These are phyloP conservation scores for Heliothis subflexa DNA, from an alignment of 1,140 invertebrate species.

Conservation along the genomic window DNA sequence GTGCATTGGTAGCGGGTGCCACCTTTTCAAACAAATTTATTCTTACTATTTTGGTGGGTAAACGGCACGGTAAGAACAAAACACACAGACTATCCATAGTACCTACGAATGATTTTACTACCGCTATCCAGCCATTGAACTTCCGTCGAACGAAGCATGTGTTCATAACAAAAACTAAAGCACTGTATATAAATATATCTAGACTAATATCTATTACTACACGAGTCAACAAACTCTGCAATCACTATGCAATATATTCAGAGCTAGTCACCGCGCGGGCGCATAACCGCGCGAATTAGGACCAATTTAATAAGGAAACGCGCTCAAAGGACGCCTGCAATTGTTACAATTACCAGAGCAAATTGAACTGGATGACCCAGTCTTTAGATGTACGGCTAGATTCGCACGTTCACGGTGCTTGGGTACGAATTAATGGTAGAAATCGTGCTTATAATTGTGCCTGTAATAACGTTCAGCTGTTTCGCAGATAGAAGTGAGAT, in stretches of 20 bases:
- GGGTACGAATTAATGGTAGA: conserved; percentile 3
- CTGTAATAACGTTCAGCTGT: neutral
- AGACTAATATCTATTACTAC: neutral
- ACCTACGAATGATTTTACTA: neutral
- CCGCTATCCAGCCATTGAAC: neutral
- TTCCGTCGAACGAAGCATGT: neutral
- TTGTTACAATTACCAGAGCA: conserved; percentile 55
- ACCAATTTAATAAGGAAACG: conserved; percentile 63
- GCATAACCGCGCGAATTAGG: conserved; percentile 37
- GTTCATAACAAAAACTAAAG: conserved; percentile 3
- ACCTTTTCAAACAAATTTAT: too few relatives aligned
- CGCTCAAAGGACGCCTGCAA: conserved; percentile 68
- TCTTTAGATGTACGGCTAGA: conserved; percentile 29
- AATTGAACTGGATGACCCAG: conserved; percentile 44
- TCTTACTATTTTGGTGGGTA: too few relatives aligned
- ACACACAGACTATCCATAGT: neutral
- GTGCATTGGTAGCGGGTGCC: too few relatives aligned
- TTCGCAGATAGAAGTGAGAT: neutral
- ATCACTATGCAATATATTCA: conserved; percentile 39
- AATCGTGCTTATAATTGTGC: conserved; percentile 17
- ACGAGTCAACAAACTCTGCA: conserved; percentile 37
- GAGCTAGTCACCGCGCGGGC: conserved; percentile 8
- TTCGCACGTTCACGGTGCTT: conserved; percentile 7
- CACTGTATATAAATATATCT: neutral
- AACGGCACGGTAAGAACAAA: too few relatives aligned